Base-by-base conservation (phyloP, 2,888 invertebrate genomes). In the Lepidonotus clava region DNA sequence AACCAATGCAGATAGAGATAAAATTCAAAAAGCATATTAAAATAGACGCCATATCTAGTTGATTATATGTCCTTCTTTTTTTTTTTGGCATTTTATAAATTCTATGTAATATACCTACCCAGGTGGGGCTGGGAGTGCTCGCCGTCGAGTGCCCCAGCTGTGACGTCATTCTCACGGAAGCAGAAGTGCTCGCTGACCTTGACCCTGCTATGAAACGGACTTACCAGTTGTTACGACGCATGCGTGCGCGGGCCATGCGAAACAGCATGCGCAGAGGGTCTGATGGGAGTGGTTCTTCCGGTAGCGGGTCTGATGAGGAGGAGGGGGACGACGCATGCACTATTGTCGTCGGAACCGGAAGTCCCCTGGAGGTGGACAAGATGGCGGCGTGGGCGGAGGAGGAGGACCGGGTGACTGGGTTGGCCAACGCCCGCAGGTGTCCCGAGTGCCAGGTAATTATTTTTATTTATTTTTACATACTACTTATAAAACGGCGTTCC, bases 91-190 rank as follows among this genome's bases (percentile, higher is more conserved):
- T n/a, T n/a, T n/a, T n/a, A n/a, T n/a, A n/a, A n/a, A n/a, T n/a
- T n/a, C n/a, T n/a, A n/a, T n/a, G n/a, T n/a, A n/a, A n/a, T n/a
- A n/a, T n/a, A n/a, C n/a, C n/a, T n/a, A 61, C 61, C 1, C 61
- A 61, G 61, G 28, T 61, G 1, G 28, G 61, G 1, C 24, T 61
- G 61, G 61, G 61, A 11, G 28, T 61, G 28, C 61, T 61, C n/a
- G 61, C 61, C 61, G 28, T 61, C 5, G 61, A 61, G 61, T 61
- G 61, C 28, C 61, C 28, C 61, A 61, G 61, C 61, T 61, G 61
- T 61, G 61, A 61, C 61, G 28, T 28, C 61, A 61, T 61, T 2
- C 28, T 61, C 1, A 24, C 1, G 61, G 61, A 61, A 24, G 61
- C 4, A 1, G 61, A 61, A 24, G 61, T 61, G 28, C 61, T 61